Base-by-base conservation (phyloP, 2,797 vertebrate species). In the Lutjanus argentimaculatus region DNA sequence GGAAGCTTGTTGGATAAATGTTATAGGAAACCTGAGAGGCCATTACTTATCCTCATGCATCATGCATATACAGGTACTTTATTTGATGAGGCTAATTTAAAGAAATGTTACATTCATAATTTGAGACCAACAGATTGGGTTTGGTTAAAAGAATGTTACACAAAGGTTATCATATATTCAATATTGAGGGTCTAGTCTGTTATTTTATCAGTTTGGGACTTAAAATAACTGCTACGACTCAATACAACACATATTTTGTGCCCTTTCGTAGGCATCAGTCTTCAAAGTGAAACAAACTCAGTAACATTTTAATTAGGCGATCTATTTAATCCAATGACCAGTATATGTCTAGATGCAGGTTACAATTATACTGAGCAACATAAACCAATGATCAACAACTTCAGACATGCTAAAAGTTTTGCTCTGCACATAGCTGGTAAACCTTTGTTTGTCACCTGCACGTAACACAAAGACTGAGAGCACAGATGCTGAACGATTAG, bases 311-410 rank as follows among this genome's bases (percentile, higher is more conserved):
- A 61, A 74, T 72, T 57, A 48, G 40, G 17, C 56, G 52, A 79
- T 66, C 51, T 11, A 11, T 22, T 62, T 56, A 80, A 84, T 72
- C 62, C 62, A 75, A 40, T 74, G 8, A 36, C 17, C 10, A 15
- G 66, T 22, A 40, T 2, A 61, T 70, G 45, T 67, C 1, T 56
- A 43, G 25, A 16, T 42, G 8, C 43, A 70, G 15, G 6, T 80
- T 21, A n/a, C 25, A 65, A 43, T 59, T 55, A 64, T 2, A 48
- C 51, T n/a, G 25, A 79, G 49, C 2, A 25, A 36, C 52, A 70
- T 13, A 66, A 73, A 19, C 46, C 52, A 72, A 19, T 59, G 15
- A 76, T 71, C 16, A 67, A 21, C 56, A 45, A 10, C 65, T 72
- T 72, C 15, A 42, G 7, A 30, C 6, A 25, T 12, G 19, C 53